These are phyloP conservation scores for Crenuchus spilurus DNA, from an alignment of 2,797 vertebrate species.

Conservation along the genomic window DNA sequence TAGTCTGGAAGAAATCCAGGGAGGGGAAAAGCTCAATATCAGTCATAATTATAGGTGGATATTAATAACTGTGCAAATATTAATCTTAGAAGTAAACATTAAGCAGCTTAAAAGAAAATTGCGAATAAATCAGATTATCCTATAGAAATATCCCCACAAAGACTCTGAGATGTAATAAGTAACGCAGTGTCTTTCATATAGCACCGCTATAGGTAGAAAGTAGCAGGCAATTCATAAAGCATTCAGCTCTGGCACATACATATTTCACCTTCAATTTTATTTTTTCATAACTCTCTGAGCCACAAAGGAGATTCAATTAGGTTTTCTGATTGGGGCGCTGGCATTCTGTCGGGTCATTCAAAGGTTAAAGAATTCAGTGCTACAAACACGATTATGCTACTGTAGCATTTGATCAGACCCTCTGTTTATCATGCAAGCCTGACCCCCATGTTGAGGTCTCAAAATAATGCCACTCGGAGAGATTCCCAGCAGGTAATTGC, in stretches of 20 bases:
- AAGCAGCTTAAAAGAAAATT: slow-evolving; percentile 79
- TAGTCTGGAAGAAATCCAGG: slow-evolving; percentile 57
- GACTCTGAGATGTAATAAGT: slow-evolving; percentile 73
- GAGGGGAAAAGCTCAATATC: slow-evolving; percentile 50
- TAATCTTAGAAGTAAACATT: slow-evolving; percentile 80
- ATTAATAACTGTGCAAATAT: slow-evolving; percentile 80
- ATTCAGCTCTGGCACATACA: slow-evolving; percentile 70
- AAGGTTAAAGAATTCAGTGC: slow-evolving; percentile 87
- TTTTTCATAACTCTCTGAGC: slow-evolving; percentile 77
- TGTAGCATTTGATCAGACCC: slow-evolving; percentile 82
- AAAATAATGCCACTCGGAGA: slow-evolving; percentile 52
- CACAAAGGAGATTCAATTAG: slow-evolving; percentile 83
- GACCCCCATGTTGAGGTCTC: slow-evolving; percentile 36
- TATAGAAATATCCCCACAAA: slow-evolving; percentile 75
- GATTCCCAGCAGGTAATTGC: slow-evolving; percentile 60
- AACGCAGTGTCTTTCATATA: slow-evolving; percentile 57
- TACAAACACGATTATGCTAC: slow-evolving; percentile 84
- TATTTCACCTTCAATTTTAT: slow-evolving; percentile 83
- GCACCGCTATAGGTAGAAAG: slow-evolving; percentile 39
- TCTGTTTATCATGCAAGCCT: slow-evolving; percentile 74
- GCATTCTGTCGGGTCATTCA: slow-evolving; percentile 81
- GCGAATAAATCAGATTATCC: slow-evolving; percentile 81
- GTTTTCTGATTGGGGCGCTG: slow-evolving; percentile 82
- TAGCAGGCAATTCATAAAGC: slow-evolving; percentile 55
- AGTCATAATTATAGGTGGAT: slow-evolving; percentile 78